These are phyloP conservation scores for Nymphicus hollandicus DNA, from an alignment of 2,113 vertebrate species.

Conservation along the genomic window DNA sequence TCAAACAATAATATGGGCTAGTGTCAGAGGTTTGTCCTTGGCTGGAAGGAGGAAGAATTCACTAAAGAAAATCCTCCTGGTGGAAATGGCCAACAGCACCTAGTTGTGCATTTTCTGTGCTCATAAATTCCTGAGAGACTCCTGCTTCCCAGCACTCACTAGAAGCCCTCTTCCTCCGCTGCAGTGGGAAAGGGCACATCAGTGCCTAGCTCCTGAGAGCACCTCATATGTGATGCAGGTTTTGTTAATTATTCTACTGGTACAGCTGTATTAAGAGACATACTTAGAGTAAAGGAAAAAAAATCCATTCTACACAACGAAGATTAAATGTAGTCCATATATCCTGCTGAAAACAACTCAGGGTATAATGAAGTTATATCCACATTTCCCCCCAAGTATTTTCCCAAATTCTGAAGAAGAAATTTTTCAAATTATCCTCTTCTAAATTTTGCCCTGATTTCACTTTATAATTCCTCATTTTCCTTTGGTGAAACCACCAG, in stretches of 20 bases:
- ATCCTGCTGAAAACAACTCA: background rate
- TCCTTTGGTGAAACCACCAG: background rate
- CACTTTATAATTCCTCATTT: background rate
- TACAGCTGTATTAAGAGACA: background rate
- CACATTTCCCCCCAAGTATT: rapidly evolving
- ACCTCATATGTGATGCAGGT: background rate
- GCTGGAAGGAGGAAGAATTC: constrained; percentile 1
- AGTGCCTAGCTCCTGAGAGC: background rate
- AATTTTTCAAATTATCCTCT: background rate
- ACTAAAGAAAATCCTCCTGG: background rate
- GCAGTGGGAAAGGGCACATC: background rate
- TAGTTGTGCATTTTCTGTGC: background rate
- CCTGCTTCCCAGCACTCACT: background rate
- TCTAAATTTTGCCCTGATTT: background rate
- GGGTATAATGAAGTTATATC: background rate
- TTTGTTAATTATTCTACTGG: background rate
- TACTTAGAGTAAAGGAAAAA: background rate
- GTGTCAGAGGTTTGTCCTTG: constrained; percentile 66
- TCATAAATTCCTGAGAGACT: background rate
- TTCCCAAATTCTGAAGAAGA: background rate
- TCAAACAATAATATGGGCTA: constrained; percentile 59
- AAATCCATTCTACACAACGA: background rate
- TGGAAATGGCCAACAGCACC: background rate
- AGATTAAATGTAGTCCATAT: background rate
- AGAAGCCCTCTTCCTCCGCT: background rate